These are phyloP conservation scores for Hermodice carunculata DNA, from an alignment of 2,888 invertebrate genomes.

Conservation along the genomic window DNA sequence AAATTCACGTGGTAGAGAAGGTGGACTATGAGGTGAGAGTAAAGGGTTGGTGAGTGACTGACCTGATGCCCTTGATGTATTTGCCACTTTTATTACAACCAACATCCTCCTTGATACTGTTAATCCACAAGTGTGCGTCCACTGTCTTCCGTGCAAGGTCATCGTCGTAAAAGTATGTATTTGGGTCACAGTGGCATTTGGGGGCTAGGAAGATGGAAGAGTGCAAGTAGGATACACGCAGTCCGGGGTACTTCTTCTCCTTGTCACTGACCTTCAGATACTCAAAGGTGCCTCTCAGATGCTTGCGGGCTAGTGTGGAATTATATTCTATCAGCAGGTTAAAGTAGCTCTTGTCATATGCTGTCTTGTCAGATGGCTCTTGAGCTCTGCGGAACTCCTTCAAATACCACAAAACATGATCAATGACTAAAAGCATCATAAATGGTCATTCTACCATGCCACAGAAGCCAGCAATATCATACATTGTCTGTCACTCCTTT, in stretches of 20 bases:
- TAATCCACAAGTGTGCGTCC: conserved; percentile 69
- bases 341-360: conserved; percentile 65
- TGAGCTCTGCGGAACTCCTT: conserved; percentile 67
- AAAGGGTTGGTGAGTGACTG: no score
- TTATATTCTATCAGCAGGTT: conserved; percentile 70
- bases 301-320: conserved; percentile 49
- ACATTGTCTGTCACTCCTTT: no score
- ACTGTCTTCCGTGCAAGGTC: conserved; percentile 68
- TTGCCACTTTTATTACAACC: conserved; percentile 62
- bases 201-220: conserved; percentile 70
- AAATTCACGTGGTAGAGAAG: no score
- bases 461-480: no score
- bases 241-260: conserved; percentile 47
- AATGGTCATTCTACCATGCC: no score
- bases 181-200: conserved; percentile 70
- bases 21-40: no score
- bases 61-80: conserved; percentile 69
- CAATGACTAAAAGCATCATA: no score
- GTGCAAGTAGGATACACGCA: conserved; percentile 67
- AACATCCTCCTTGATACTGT: conserved; percentile 56
- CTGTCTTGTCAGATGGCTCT: conserved; percentile 55
- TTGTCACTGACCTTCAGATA: conserved; percentile 53
- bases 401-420: no score
- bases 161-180: conserved; percentile 69
- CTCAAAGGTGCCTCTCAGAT: conserved; percentile 58